phyloP scores from a whole-genome alignment of 2,888 invertebrate genomes.

The Macaria liturata region DNA sequence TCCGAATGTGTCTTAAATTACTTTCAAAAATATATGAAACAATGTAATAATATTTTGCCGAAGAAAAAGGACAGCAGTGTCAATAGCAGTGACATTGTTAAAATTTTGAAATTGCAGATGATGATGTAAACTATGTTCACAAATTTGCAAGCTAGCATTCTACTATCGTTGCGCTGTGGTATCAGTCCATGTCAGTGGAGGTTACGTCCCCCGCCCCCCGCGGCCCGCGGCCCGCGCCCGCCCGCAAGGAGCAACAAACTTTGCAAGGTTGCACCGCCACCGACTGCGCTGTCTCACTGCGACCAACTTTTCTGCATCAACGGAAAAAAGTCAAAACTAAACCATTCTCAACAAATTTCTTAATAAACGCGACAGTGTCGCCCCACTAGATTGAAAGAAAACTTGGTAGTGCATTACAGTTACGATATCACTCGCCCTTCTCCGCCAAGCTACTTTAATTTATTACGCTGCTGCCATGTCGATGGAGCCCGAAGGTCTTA shows the following conservation, averaged over 20 bases:
- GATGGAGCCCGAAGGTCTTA: constrained; percentile 66
- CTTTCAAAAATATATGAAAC: no score
- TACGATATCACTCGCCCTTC: constrained; percentile 80
- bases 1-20: no score
- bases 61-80: no score
- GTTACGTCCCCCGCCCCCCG: constrained; percentile 48
- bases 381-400: no score
- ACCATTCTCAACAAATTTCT: no score
- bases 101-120: no score
- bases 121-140: not conserved
- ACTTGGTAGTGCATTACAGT: constrained; percentile 27
- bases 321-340: no score
- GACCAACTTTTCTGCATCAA: no score
- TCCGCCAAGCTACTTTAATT: constrained; percentile 74
- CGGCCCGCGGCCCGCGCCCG: constrained; percentile 35
- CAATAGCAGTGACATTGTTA: no score
- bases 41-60: no score
- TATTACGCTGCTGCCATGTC: constrained; percentile 69
- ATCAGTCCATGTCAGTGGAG: constrained; percentile 66
- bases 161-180: constrained; percentile 47
- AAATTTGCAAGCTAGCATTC: constrained; percentile 21
- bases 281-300: constrained; percentile 60
- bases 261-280: constrained; percentile 78
- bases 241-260: constrained; percentile 75
- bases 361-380: no score